Base-by-base conservation (phyloP, 2,888 invertebrate genomes). In the Drosophila algonquin region DNA sequence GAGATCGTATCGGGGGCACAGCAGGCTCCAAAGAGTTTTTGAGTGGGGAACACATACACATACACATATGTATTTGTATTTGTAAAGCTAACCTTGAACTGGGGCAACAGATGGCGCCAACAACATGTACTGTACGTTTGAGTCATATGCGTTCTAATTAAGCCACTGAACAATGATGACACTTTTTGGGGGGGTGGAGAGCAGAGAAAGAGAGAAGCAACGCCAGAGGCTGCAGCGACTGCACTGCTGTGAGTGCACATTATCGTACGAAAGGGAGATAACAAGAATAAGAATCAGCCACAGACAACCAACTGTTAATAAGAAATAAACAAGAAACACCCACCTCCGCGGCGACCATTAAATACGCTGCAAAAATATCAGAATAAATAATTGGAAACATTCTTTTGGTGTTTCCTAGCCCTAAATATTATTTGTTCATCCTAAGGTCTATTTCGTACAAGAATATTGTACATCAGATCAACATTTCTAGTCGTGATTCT, bases 131-230 rank as follows among this genome's bases (percentile, higher is more conserved):
- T 30, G 54, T 48, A 54, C 52, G 44, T 62, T 81, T 79, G 76
- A 81, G 74, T 81, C 87, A 89, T 74, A 60, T 72, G 73, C 53
- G 73, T 69, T 74, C 89, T 75, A 89, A 89, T 87, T 89, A 89
- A 78, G 62, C 71, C 56, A 58, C 71, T 67, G 68, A 55, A 55
- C 74, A 79, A 73, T 55, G 73, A 78, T 81, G 79, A 73, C 79
- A 68, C 64, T 71, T 55, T 58, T 48, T 24, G 24, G 5, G 24
- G 24, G 70, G 63, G 50, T 3, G 35, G 48, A 50, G 44, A 24
- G 40, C 1, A 18, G 58, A 63, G 79, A 70, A 68, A 59, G 71
- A 18, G 27, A 45, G 32, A 48, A 21, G 21, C 21, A 21, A 21
- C 21, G 14, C 47, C 53, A 79, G 35, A 12, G 35, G 35, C 40